Conservation (phyloP, 92 coral and sea anemone species). For the Porites evermanni region DNA sequence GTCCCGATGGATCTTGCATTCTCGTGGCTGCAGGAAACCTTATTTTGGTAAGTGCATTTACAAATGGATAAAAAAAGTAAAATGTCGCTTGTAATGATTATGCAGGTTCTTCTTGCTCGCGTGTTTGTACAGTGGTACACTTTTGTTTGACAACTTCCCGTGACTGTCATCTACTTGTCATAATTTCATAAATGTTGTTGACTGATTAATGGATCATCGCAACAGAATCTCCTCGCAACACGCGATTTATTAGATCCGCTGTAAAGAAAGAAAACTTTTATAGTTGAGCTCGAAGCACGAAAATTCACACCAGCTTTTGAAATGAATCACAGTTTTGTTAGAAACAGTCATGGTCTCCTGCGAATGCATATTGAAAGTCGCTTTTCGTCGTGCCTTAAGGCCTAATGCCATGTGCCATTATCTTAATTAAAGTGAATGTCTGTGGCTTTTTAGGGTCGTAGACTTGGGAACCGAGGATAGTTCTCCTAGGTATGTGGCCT, state of each 20-base stretch:
- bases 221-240: neutral
- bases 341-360: too few species aligned
- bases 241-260: neutral
- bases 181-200: neutral
- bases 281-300: neutral
- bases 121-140: slow-evolving; percentile 18
- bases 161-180: slow-evolving; percentile 42
- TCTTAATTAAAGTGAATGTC: too few species aligned
- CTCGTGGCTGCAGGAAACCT: slow-evolving; percentile 91
- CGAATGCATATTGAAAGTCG: too few species aligned
- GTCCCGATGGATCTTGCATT: slow-evolving; percentile 85
- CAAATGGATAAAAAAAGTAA: neutral
- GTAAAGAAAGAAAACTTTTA: neutral
- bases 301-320: too few species aligned
- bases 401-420: too few species aligned
- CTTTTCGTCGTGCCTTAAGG: too few species aligned
- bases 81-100: neutral
- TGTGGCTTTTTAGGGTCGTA: too few species aligned
- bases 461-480: too few species aligned
- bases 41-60: slow-evolving; percentile 75
- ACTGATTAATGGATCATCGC: neutral
- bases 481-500: too few species aligned
- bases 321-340: too few species aligned
- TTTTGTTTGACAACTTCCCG: slow-evolving; percentile 3
- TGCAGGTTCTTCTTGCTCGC: neutral